These are phyloP conservation scores for Drosophila athabasca DNA, from an alignment of 1,140 invertebrate species.

Conservation along the genomic window DNA sequence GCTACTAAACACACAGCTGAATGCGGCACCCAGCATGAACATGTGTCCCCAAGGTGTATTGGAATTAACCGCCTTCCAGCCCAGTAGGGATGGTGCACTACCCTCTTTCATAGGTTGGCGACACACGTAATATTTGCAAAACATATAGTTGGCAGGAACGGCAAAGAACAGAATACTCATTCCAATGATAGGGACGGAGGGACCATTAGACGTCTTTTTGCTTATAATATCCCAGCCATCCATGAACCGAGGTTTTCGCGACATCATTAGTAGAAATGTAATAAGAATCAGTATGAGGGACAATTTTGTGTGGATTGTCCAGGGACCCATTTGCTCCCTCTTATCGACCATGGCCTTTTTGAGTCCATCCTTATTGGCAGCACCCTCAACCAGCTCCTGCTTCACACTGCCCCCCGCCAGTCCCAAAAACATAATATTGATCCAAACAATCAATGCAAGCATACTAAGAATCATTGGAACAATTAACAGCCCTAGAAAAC, in stretches of 20 bases:
- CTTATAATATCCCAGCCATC: background rate
- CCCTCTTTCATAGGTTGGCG: slow-evolving; percentile 21
- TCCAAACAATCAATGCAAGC: slow-evolving; percentile 23
- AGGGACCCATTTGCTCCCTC: slow-evolving; percentile 23
- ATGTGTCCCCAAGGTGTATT: slow-evolving; percentile 55
- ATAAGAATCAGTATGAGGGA: background rate
- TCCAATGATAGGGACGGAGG: slow-evolving; percentile 16
- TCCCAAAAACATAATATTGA: slow-evolving; percentile 48
- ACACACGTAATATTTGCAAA: slow-evolving; percentile 58
- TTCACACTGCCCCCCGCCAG: slow-evolving; percentile 7
- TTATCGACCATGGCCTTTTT: slow-evolving; percentile 9
- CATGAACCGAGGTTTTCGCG: slow-evolving; percentile 3
- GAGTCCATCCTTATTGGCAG: background rate
- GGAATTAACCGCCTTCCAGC: slow-evolving; percentile 38
- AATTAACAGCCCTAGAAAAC: background rate
- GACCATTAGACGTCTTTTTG: background rate
- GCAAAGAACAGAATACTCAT: slow-evolving; percentile 26
- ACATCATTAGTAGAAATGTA: background rate
- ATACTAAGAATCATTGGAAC: slow-evolving; percentile 20
- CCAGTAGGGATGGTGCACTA: slow-evolving; percentile 31
- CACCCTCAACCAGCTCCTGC: background rate
- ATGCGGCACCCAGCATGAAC: slow-evolving; percentile 53
- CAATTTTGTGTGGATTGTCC: slow-evolving; percentile 12
- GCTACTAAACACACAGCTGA: background rate
- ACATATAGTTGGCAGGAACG: slow-evolving; percentile 47